A percentile compares a stretch with the other conserved stretches of the same genome.
Evolutionary conservation across 1,140 invertebrate genomes (phyloP).

Genomic region (Drosophila persimilis): DNA sequence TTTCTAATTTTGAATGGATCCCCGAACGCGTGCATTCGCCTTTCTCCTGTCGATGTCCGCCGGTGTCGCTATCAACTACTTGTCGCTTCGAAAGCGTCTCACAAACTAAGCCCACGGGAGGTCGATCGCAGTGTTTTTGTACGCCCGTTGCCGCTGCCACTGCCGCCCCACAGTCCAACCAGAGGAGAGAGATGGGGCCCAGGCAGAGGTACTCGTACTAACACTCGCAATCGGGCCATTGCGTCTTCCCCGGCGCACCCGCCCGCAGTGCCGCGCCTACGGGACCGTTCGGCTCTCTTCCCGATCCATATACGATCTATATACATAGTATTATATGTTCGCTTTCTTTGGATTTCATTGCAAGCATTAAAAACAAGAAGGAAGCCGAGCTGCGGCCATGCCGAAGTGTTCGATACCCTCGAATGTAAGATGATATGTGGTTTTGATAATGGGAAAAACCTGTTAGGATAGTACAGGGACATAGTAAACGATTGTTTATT

Average conservation of each 20-base stretch:
- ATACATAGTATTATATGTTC: slow-evolving; percentile 33
- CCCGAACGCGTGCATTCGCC: slow-evolving; percentile 35
- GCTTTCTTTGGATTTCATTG: slow-evolving; percentile 36
- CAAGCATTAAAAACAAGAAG: slow-evolving; percentile 42
- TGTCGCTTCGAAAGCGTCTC: slow-evolving; percentile 75
- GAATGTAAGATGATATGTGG: too few relatives aligned
- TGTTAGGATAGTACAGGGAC: too few relatives aligned
- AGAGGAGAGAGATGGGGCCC: background rate
- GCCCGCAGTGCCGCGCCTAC: too few relatives aligned
- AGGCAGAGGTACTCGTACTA: slow-evolving; percentile 18
- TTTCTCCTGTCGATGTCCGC: slow-evolving; percentile 21
- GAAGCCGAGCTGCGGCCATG: too few relatives aligned
- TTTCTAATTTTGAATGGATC: slow-evolving; percentile 56
- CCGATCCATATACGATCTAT: slow-evolving; percentile 51
- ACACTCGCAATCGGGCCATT: slow-evolving; percentile 30
- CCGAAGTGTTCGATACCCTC: too few relatives aligned
- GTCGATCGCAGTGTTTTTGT: slow-evolving; percentile 75
- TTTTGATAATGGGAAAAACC: too few relatives aligned
- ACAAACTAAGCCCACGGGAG: slow-evolving; percentile 79
- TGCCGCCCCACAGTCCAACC: background rate
- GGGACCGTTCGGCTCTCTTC: slow-evolving; percentile 56
- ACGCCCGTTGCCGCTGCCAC: slow-evolving; percentile 10
- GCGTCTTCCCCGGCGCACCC: too few relatives aligned
- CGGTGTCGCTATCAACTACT: slow-evolving; percentile 69
- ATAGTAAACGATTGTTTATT: too few relatives aligned